These are phyloP conservation scores for Drosophila anceps DNA, from an alignment of 2,888 invertebrate species.

Conservation along the genomic window DNA sequence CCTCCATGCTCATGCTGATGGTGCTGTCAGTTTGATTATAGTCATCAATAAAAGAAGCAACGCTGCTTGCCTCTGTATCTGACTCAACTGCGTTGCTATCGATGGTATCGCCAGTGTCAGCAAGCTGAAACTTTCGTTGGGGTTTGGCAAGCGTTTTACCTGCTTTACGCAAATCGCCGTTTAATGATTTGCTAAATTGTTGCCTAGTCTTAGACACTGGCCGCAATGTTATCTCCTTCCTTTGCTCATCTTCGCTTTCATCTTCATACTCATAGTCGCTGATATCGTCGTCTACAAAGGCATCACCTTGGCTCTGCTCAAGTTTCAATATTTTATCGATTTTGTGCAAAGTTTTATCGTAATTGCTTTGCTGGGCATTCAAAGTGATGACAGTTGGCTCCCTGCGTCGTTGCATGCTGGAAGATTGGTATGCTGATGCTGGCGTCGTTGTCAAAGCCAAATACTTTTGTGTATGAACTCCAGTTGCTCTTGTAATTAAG, in stretches of 20 bases:
- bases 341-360: slow-evolving; percentile 75
- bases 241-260: slow-evolving; percentile 35
- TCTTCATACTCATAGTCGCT: slow-evolving; percentile 73
- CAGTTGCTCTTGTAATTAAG: slow-evolving; percentile 80
- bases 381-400: slow-evolving; percentile 31
- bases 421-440: slow-evolving; percentile 26
- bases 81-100: slow-evolving; percentile 31
- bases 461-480: slow-evolving; percentile 55
- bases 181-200: slow-evolving; percentile 84
- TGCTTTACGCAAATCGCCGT: slow-evolving; percentile 80
- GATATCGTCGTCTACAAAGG: slow-evolving; percentile 52
- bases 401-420: slow-evolving; percentile 14
- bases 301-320: slow-evolving; percentile 42
- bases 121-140: slow-evolving; percentile 30
- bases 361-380: slow-evolving; percentile 46
- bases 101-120: slow-evolving; percentile 42
- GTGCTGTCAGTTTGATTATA: slow-evolving; percentile 79
- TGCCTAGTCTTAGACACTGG: slow-evolving; percentile 44
- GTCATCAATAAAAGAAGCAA: slow-evolving; percentile 74
- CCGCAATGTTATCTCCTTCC: slow-evolving; percentile 18
- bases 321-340: slow-evolving; percentile 82
- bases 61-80: slow-evolving; percentile 50
- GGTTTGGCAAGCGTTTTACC: slow-evolving; percentile 69
- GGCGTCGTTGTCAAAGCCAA: slow-evolving; percentile 40
- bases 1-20: slow-evolving; percentile 21